Conservation (phyloP, 1,140 invertebrate species). For the Portunus trituberculatus region DNA sequence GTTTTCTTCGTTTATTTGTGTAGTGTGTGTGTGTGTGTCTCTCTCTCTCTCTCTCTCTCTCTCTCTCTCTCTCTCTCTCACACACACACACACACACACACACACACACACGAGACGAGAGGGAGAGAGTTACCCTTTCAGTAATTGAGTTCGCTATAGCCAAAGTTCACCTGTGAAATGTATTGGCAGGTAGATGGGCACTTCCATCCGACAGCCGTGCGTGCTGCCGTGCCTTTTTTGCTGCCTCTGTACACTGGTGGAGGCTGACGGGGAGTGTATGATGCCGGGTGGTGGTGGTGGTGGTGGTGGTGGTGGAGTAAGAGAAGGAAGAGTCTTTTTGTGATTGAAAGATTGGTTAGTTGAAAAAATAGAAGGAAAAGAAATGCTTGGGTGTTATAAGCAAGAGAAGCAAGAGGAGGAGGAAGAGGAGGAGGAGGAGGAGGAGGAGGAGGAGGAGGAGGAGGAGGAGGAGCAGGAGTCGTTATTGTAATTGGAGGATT, state of each 20-base stretch:
- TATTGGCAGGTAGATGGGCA: background rate
- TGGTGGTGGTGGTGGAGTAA: too few relatives aligned
- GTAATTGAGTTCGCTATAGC: background rate
- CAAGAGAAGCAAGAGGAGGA: too few relatives aligned
- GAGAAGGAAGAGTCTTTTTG: too few relatives aligned
- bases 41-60: background rate
- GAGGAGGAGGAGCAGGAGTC: too few relatives aligned
- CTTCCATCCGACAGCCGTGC: background rate
- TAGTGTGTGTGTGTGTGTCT: background rate
- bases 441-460: too few relatives aligned
- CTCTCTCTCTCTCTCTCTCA: background rate
- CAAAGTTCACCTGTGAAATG: background rate
- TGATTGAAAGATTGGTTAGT: too few relatives aligned
- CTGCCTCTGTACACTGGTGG: background rate
- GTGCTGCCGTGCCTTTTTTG: background rate
- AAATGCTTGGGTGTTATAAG: too few relatives aligned
- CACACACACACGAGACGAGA: background rate
- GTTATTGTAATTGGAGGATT: too few relatives aligned
- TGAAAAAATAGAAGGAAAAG: too few relatives aligned
- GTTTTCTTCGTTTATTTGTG: background rate
- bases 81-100: too few relatives aligned
- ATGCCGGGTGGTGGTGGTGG: background rate
- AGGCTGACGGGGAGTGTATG: background rate
- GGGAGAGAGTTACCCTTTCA: slow-evolving; percentile 6
- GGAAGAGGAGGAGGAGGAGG: too few relatives aligned